Evolutionary conservation across 2,888 invertebrate species (phyloP).

Genomic region (Amblyjoppa fuscipennis): DNA sequence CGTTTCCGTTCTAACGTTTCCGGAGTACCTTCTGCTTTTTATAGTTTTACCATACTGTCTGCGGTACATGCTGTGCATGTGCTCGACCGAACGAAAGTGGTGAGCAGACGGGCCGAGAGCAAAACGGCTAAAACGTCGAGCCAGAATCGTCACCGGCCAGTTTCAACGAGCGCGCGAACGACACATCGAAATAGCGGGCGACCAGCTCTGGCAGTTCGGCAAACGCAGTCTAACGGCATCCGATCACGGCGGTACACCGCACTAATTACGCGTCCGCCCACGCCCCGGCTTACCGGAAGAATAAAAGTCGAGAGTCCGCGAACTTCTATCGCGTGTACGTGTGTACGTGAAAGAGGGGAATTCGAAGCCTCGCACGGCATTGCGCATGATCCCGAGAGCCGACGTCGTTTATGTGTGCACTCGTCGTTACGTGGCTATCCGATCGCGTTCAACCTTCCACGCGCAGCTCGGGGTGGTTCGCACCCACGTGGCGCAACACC

Average conservation of each 20-base stretch:
- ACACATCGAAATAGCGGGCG: slow-evolving; percentile 46
- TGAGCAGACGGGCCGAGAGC: background rate
- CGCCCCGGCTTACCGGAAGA: slow-evolving; percentile 54
- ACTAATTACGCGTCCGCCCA: slow-evolving; percentile 55
- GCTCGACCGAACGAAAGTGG: background rate
- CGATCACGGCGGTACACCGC: slow-evolving; percentile 59
- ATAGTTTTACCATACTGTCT: slow-evolving; percentile 11
- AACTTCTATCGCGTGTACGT: slow-evolving; percentile 19
- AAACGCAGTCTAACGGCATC: slow-evolving; percentile 49
- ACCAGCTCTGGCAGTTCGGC: slow-evolving; percentile 30
- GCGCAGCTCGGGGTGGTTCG: slow-evolving; percentile 74
- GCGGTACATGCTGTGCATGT: background rate
- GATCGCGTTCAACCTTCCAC: slow-evolving; percentile 42
- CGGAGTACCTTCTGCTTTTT: slow-evolving; percentile 34
- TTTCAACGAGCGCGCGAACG: slow-evolving; percentile 30
- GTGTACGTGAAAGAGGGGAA: background rate
- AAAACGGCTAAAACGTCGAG: background rate
- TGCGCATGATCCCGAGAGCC: slow-evolving; percentile 31
- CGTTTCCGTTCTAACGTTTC: slow-evolving; percentile 45
- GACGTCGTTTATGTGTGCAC: slow-evolving; percentile 24
- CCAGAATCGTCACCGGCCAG: slow-evolving; percentile 9
- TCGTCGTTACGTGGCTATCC: slow-evolving; percentile 38
- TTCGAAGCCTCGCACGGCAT: background rate
- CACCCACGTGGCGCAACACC: slow-evolving; percentile 82
- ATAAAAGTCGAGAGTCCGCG: slow-evolving; percentile 57